These are phyloP conservation scores for Psilanteris sp. DNA, from an alignment of 1,140 invertebrate genomes.

Conservation along the genomic window DNA sequence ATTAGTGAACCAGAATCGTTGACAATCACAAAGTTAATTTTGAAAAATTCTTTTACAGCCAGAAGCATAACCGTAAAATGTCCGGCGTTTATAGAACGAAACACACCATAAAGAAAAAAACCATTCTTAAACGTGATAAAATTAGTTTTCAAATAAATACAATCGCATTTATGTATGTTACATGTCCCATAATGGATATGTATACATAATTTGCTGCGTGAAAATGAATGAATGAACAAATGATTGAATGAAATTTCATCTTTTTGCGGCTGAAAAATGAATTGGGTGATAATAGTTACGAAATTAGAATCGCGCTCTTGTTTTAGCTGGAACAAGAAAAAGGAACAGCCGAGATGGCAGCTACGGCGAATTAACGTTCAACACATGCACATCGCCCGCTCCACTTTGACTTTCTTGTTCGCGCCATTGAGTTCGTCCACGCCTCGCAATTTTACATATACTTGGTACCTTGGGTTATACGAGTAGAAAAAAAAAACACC, in stretches of 20 bases:
- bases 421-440: conserved; percentile 68
- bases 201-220: neutral
- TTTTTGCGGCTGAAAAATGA: conserved; percentile 19
- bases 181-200: no score
- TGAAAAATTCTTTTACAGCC: no score
- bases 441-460: conserved; percentile 54
- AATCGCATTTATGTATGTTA: no score
- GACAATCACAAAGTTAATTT: no score
- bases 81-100: no score
- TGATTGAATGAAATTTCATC: conserved; percentile 1
- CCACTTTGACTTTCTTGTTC: conserved; percentile 72
- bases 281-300: conserved; percentile 50
- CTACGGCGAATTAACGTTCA: conserved; percentile 54
- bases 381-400: conserved; percentile 39
- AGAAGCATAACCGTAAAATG: no score
- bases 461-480: conserved; percentile 10
- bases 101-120: no score
- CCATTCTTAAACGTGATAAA: no score
- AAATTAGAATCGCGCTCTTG: conserved; percentile 50
- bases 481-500: conserved; percentile 10
- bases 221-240: neutral
- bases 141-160: no score
- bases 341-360: conserved; percentile 12
- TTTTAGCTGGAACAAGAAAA: conserved; percentile 51
- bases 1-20: no score